A percentile compares a stretch with the other conserved stretches of the same genome.
Conservation (phyloP, 2,113 vertebrate genomes). For the Thomomys bottae region DNA sequence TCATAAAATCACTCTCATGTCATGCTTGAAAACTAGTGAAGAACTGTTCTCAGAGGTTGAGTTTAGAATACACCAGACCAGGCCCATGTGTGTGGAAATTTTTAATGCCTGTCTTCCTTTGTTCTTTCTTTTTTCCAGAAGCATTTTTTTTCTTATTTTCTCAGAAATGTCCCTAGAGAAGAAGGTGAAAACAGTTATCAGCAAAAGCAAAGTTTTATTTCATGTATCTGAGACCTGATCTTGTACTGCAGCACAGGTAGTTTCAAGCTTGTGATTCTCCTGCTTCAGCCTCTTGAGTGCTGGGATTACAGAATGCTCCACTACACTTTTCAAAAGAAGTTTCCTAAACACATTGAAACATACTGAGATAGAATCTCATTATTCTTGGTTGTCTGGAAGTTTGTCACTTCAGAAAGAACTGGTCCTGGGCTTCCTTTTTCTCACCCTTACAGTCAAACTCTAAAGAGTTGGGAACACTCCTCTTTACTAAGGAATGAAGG, state of each 20-base stretch:
- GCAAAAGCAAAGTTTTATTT: too few species aligned
- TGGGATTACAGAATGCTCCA: too few species aligned
- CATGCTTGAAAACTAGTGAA: neutral
- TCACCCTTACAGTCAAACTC: neutral
- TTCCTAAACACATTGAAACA: too few species aligned
- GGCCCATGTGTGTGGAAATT: too few species aligned
- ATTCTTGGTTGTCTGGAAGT: neutral
- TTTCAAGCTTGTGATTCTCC: too few species aligned
- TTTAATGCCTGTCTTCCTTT: neutral
- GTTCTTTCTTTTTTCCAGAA: too few species aligned
- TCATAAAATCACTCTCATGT: neutral
- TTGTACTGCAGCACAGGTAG: too few species aligned
- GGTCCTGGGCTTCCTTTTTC: neutral
- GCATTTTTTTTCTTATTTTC: too few species aligned
- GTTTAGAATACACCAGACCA: neutral
- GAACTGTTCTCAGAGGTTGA: neutral
- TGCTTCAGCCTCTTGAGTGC: too few species aligned
- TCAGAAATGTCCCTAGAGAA: too few species aligned
- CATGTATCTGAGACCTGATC: too few species aligned
- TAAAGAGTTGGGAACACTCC: neutral
- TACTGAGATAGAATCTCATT: neutral
- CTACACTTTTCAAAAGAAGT: neutral
- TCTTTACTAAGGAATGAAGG: neutral
- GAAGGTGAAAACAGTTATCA: too few species aligned
- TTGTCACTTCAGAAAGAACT: neutral